Percentiles rank a stretch among this genome's conserved stretches.
phyloP scores from a whole-genome alignment of 1,140 invertebrate genomes.

The Probaryconus sp. region DNA sequence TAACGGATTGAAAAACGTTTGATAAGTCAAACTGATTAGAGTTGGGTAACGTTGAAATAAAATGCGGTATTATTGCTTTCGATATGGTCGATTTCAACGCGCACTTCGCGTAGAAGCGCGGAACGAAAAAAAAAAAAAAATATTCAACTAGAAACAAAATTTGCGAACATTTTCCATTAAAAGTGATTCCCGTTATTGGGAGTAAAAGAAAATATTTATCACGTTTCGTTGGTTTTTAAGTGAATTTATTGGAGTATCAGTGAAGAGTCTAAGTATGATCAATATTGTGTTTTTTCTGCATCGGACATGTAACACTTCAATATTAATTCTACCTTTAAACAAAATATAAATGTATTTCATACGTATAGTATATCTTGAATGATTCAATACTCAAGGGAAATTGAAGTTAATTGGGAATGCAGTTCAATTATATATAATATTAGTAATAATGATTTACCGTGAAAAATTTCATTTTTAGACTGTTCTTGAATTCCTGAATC shows the following conservation, averaged over 20 bases:
- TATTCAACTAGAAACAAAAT: slow-evolving; percentile 46
- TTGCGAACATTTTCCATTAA: slow-evolving; percentile 43
- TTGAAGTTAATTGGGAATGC: too few relatives aligned
- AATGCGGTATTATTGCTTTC: too few relatives aligned
- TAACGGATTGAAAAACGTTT: too few relatives aligned
- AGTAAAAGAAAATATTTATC: slow-evolving; percentile 23
- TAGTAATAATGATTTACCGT: too few relatives aligned
- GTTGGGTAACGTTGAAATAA: too few relatives aligned
- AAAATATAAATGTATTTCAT: too few relatives aligned
- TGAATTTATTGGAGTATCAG: slow-evolving; percentile 24
- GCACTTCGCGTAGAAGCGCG: slow-evolving; percentile 50
- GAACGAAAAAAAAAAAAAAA: slow-evolving; percentile 48
- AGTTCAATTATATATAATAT: too few relatives aligned
- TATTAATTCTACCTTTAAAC: neutral
- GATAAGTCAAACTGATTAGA: too few relatives aligned
- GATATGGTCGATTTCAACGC: slow-evolving; percentile 57
- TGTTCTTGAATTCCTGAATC: too few relatives aligned
- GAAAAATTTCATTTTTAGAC: too few relatives aligned
- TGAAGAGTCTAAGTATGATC: slow-evolving; percentile 32
- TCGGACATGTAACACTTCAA: slow-evolving; percentile 20
- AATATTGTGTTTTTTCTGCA: slow-evolving; percentile 26
- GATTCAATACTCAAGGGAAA: too few relatives aligned
- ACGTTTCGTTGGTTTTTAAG: slow-evolving; percentile 36
- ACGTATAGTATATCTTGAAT: too few relatives aligned
- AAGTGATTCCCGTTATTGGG: slow-evolving; percentile 31